A percentile compares a stretch with the other conserved stretches of the same genome.
Conservation (phyloP, 2,888 invertebrate genomes). For the Leptopterna dolabrata region DNA sequence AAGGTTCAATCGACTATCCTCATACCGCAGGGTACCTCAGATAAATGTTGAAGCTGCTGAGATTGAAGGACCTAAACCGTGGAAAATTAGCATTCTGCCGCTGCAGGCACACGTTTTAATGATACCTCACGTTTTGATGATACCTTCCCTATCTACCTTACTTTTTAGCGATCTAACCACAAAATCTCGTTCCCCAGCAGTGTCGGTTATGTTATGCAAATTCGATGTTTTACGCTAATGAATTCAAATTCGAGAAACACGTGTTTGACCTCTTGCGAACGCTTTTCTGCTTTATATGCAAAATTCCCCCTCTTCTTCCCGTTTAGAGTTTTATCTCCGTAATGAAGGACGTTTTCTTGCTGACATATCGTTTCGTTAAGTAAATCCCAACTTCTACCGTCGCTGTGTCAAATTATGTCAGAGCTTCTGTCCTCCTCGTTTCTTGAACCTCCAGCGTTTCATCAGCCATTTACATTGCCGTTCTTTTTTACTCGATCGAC, state of each 20-base stretch:
- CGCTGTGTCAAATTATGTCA: no score
- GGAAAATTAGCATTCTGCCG: conserved; percentile 3
- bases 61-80: neutral
- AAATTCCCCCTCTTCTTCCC: no score
- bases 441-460: no score
- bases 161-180: neutral
- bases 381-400: no score
- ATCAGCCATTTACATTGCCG: no score
- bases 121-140: neutral
- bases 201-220: neutral
- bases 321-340: no score
- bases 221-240: neutral
- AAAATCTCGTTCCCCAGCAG: neutral
- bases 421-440: no score
- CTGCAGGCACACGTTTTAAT: neutral
- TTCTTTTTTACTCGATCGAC: no score
- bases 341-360: no score
- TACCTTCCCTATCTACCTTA: neutral
- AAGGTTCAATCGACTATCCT: neutral
- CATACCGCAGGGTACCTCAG: neutral
- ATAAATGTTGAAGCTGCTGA: neutral
- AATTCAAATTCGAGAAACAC: neutral
- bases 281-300: no score
- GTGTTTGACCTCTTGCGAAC: neutral
- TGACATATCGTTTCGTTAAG: no score